phyloP scores from a whole-genome alignment of 2,113 vertebrate species.

The Trogon surrucura region DNA sequence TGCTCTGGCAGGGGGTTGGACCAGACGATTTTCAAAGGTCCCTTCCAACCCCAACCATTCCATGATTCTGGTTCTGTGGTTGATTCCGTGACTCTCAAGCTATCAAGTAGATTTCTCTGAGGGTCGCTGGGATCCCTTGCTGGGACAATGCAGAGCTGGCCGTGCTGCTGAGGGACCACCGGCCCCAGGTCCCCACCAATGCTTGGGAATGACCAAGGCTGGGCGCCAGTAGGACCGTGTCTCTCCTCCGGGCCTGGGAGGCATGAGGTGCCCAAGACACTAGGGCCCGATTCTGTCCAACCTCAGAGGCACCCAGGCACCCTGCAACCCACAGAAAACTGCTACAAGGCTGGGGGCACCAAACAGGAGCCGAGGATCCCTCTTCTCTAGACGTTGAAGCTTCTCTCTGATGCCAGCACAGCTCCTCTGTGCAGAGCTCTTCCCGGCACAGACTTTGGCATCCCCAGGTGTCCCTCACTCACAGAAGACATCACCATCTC shows the following conservation, averaged over 20 bases:
- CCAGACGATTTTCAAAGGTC: no score
- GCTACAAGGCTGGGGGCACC: not conserved
- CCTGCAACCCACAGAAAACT: not conserved
- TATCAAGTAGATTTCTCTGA: not conserved
- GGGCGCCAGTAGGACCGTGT: not conserved
- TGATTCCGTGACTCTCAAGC: not conserved
- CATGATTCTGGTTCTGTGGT: no score
- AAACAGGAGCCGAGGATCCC: not conserved
- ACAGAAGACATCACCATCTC: not conserved
- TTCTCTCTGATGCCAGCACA: not conserved
- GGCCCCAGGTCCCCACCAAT: accelerated
- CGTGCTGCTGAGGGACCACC: not conserved
- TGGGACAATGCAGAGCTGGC: not conserved
- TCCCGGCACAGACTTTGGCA: not conserved
- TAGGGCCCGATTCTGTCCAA: not conserved
- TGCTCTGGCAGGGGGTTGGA: no score
- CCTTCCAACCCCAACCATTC: no score
- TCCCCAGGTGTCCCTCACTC: not conserved
- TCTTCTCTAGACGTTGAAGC: accelerated
- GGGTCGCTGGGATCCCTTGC: no score
- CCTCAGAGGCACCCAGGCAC: not conserved
- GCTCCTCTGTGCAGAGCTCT: not conserved
- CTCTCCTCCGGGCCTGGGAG: not conserved
- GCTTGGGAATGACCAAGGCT: not conserved
- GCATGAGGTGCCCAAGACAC: accelerated